These are phyloP conservation scores for Pterocles burchelli DNA, from an alignment of 2,113 vertebrate species.

Conservation along the genomic window DNA sequence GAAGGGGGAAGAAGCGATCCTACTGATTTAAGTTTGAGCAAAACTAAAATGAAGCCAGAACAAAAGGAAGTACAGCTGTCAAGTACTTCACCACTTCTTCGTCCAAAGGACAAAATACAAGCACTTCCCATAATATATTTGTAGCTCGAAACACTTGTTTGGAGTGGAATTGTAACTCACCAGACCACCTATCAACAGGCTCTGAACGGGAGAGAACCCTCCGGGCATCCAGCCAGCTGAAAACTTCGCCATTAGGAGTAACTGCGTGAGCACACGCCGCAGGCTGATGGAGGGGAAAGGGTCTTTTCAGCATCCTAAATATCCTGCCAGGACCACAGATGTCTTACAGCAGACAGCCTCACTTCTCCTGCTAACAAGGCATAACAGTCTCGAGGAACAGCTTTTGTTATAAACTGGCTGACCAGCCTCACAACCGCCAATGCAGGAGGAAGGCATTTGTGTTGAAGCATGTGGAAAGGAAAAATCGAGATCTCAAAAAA, in stretches of 20 bases:
- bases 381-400: neutral
- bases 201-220: neutral
- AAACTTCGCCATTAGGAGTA: rapidly evolving
- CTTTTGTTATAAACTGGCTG: neutral
- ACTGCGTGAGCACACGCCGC: too few relatives aligned
- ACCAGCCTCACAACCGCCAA: neutral
- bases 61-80: neutral
- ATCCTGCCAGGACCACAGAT: neutral
- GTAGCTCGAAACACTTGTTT: neutral
- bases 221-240: neutral
- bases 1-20: neutral
- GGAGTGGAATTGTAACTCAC: neutral
- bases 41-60: neutral
- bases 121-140: neutral
- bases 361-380: too few relatives aligned
- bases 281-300: neutral
- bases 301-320: rapidly evolving
- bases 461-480: neutral
- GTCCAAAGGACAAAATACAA: neutral
- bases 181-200: neutral
- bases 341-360: neutral
- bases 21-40: neutral
- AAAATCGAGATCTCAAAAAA: neutral
- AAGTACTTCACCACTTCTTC: neutral
- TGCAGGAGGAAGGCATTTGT: neutral